Evolutionary conservation across 2,113 vertebrate species (phyloP).

Genomic region (Laticauda colubrina): DNA sequence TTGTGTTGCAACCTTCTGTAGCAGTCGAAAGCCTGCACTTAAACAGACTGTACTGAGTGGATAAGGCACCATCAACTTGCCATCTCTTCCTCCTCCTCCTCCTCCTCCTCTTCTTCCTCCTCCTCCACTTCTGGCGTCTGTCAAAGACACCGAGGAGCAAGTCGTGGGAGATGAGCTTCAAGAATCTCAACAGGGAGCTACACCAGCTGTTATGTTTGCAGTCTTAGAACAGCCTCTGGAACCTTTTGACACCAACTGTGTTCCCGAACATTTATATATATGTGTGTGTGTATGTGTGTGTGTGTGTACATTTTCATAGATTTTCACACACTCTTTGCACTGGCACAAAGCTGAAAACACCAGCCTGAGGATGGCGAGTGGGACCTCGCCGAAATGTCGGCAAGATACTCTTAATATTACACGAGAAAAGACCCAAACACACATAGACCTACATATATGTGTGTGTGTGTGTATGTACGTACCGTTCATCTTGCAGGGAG

Average conservation of each 20-base stretch:
- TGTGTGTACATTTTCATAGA: no score
- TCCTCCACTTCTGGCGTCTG: conserved; percentile 6
- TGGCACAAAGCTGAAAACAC: no score
- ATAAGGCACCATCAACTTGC: conserved; percentile 10
- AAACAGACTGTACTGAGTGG: conserved; percentile 26
- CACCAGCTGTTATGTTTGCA: conserved; percentile 57
- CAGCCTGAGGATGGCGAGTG: no score
- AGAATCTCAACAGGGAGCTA: not conserved
- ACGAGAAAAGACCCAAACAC: no score
- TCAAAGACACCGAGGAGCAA: conserved; percentile 3
- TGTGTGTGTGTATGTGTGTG: no score
- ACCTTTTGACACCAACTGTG: conserved; percentile 37
- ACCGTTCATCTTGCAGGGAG: not conserved
- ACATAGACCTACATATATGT: no score
- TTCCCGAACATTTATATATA: not conserved
- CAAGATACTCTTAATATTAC: no score
- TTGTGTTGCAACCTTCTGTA: conserved; percentile 32
- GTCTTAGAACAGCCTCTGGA: conserved; percentile 46
- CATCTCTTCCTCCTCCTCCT: not conserved
- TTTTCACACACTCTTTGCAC: no score
- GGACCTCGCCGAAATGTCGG: no score
- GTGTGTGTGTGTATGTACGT: no score
- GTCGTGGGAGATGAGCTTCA: conserved; percentile 32
- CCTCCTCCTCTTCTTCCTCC: not conserved
- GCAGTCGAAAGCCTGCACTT: conserved; percentile 37